A percentile compares a stretch with the other conserved stretches of the same genome.
Conservation (phyloP, 1,140 invertebrate species). For the Caerostris extrusa region DNA sequence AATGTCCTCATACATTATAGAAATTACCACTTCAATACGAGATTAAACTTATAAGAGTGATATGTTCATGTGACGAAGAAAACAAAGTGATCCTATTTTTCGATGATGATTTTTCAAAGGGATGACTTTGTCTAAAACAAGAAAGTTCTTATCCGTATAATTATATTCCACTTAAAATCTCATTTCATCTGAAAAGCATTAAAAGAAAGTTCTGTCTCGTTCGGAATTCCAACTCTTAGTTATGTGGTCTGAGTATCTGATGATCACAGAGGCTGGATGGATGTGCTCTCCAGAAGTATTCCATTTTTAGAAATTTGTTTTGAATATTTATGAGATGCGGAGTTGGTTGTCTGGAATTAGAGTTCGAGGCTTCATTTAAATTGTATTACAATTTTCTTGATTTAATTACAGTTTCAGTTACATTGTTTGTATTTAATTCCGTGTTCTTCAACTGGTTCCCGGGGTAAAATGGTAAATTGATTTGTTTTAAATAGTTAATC, state of each 20-base stretch:
- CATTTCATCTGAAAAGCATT: constrained; percentile 8
- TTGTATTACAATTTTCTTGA: neutral
- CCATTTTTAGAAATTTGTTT: neutral
- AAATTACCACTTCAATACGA: too few relatives aligned
- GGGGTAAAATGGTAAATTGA: too few relatives aligned
- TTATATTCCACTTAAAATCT: constrained; percentile 28
- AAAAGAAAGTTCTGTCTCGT: neutral
- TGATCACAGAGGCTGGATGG: neutral
- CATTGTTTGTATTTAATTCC: too few relatives aligned
- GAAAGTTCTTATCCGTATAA: neutral
- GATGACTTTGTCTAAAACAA: neutral
- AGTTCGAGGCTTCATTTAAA: neutral
- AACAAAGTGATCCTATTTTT: too few relatives aligned
- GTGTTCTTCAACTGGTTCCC: too few relatives aligned
- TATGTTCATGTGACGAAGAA: too few relatives aligned
- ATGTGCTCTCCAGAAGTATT: neutral
- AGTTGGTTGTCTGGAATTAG: neutral
- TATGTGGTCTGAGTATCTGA: neutral
- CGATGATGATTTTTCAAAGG: too few relatives aligned
- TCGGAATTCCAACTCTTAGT: constrained; percentile 7
- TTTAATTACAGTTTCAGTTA: neutral
- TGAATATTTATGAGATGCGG: neutral
- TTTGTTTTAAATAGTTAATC: too few relatives aligned
- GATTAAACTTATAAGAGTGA: too few relatives aligned
- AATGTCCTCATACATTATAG: too few relatives aligned